Conservation (phyloP, 2,888 invertebrate genomes). For the Drosophila anceps region DNA sequence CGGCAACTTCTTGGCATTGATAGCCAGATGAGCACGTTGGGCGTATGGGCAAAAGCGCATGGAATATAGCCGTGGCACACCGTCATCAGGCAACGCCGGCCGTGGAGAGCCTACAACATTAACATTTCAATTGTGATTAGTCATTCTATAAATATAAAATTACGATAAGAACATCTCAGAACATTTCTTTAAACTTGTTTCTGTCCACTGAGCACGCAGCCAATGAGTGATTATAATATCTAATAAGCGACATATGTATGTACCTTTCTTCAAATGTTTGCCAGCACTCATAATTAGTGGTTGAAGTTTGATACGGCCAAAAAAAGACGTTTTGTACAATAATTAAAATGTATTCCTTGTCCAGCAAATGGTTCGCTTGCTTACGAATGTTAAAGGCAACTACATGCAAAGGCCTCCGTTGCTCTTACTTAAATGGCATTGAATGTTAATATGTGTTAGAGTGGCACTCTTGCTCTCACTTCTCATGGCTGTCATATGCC, state of each 20-base stretch:
- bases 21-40: slow-evolving; percentile 90
- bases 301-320: slow-evolving; percentile 27
- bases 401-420: slow-evolving; percentile 13
- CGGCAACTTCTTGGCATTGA: slow-evolving; percentile 92
- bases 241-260: slow-evolving; percentile 2
- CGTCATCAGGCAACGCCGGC: slow-evolving; percentile 87
- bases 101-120: slow-evolving; percentile 87
- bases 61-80: slow-evolving; percentile 90
- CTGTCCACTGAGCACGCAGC: background rate
- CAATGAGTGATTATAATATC: background rate
- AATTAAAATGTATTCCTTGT: background rate
- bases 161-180: slow-evolving; percentile 20
- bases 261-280: slow-evolving; percentile 69
- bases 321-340: slow-evolving; percentile 17
- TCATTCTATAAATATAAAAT: background rate
- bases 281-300: slow-evolving; percentile 54
- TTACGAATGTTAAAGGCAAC: slow-evolving; percentile 23
- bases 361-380: background rate
- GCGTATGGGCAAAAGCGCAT: slow-evolving; percentile 95
- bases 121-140: slow-evolving; percentile 1
- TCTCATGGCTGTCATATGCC: background rate
- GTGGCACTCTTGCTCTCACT: background rate
- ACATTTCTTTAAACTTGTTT: slow-evolving; percentile 32
- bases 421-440: slow-evolving; percentile 17
- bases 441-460: background rate